Evolutionary conservation across 2,113 vertebrate species (phyloP), one percentile per base, ranked within the genome.

Genomic region (Platysternon megacephalum): DNA sequence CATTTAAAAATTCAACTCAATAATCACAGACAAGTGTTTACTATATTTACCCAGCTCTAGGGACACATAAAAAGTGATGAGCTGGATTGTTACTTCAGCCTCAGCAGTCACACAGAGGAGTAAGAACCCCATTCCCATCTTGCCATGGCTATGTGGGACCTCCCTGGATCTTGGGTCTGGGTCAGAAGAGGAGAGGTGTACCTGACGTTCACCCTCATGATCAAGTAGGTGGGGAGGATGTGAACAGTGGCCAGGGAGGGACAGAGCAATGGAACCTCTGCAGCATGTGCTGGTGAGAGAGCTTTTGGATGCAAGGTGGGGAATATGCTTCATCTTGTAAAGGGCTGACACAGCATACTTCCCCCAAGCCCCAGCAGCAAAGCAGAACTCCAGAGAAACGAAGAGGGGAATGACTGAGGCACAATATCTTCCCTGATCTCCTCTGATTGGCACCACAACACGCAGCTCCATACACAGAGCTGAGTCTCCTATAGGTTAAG

Each of bases 361-460:
- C 10, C 68, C 5, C n/a, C 21, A 39, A 17, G 4, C 19, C 79
- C 4, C 32, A 84, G n/a, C 24, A 82, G 35, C 3, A 22, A n/a
- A 51, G 68, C 13, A 58, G 9, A 84, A 95, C 84, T 29, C 1
- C 28, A 24, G 26, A 19, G 51, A 88, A 92, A 84, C 24, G 42
- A 11, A 42, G 39, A 74, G 10, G 39, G 22, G 22, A 24, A n/a
- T 42, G 19, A 39, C 72, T 74, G 85, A 92, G 95, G 85, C 3
- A 28, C 11, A 52, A 21, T 79, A 35, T 82, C 92, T 95, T 78
- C 48, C 87, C n/a, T 74, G 0, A 46, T 86, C 55, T 51, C 22
- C 86, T 94, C 53, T 11, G 53, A 2, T 4, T 93, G 61, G 8
- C 72, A 84, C 95, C 87, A 35, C 79, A 74, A 89, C 3, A 11